Conservation (phyloP, 2,113 vertebrate species). For the Hiodon alosoides region DNA sequence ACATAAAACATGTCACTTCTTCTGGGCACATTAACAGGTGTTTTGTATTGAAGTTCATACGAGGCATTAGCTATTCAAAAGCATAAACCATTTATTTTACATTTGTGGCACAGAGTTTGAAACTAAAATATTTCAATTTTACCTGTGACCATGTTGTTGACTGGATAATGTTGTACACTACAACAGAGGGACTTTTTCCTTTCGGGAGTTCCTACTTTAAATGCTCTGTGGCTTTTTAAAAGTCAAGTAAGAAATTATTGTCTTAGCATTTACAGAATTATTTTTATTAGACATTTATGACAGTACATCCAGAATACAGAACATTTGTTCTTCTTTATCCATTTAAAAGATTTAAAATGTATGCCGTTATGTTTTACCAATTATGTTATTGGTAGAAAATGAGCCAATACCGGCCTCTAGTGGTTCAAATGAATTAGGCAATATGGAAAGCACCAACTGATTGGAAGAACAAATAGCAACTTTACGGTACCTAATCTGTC, state of each 20-base stretch:
- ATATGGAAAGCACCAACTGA: neutral
- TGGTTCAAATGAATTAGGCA: neutral
- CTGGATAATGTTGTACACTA: slow-evolving; percentile 37
- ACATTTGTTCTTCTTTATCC: neutral
- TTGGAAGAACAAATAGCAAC: neutral
- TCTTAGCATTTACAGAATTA: no score
- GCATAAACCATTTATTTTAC: neutral
- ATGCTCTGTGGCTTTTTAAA: slow-evolving; percentile 37
- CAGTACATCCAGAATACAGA: neutral
- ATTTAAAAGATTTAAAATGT: neutral
- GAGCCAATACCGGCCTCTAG: slow-evolving; percentile 9
- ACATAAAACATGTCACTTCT: neutral
- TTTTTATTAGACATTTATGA: neutral
- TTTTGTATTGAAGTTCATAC: neutral
- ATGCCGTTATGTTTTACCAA: slow-evolving; percentile 1
- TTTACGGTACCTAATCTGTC: slow-evolving; percentile 5
- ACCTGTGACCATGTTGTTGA: slow-evolving; percentile 52
- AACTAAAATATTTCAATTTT: slow-evolving; percentile 5
- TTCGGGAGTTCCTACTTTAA: slow-evolving; percentile 27
- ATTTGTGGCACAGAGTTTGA: neutral
- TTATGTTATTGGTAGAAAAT: neutral
- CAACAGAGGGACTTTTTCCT: slow-evolving; percentile 20
- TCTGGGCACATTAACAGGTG: neutral
- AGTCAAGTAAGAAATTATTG: neutral
- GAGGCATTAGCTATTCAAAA: slow-evolving; percentile 4